Conservation (phyloP, 2,797 vertebrate genomes). For the Allobates femoralis region DNA sequence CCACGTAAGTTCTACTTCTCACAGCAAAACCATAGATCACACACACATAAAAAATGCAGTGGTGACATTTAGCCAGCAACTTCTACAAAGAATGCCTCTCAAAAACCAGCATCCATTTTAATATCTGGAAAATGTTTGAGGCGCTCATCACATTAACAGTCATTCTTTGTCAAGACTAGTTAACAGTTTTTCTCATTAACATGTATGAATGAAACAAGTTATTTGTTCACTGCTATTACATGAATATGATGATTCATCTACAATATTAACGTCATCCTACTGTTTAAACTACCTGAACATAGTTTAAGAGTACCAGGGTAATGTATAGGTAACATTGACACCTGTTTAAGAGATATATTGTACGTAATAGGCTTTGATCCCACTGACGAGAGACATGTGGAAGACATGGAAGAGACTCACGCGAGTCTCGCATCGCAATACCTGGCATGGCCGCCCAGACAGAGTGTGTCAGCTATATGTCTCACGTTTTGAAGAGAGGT, state of each 20-base stretch:
- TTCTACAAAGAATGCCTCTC: constrained; percentile 15
- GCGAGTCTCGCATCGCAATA: too few species aligned
- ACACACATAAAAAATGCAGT: constrained; percentile 29
- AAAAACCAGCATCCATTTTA: constrained; percentile 36
- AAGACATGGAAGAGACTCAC: too few species aligned
- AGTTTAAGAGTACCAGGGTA: neutral
- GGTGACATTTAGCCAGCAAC: constrained; percentile 46
- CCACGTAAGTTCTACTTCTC: constrained; percentile 41
- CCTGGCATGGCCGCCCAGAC: too few species aligned
- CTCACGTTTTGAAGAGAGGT: too few species aligned
- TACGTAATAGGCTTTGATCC: too few species aligned
- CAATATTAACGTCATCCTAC: neutral
- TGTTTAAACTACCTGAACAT: neutral
- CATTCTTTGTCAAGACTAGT: neutral
- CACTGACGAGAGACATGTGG: too few species aligned
- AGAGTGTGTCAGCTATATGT: too few species aligned
- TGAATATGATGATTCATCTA: neutral
- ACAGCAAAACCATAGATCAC: constrained; percentile 27
- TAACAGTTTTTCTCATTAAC: neutral
- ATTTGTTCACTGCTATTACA: neutral
- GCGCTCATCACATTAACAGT: constrained; percentile 2
- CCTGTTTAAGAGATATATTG: neutral
- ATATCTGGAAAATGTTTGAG: constrained; percentile 45
- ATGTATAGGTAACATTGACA: neutral
- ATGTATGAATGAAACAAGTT: neutral